These are phyloP conservation scores for Rhagoletis zephyria DNA, from an alignment of 1,140 invertebrate species.

Conservation along the genomic window DNA sequence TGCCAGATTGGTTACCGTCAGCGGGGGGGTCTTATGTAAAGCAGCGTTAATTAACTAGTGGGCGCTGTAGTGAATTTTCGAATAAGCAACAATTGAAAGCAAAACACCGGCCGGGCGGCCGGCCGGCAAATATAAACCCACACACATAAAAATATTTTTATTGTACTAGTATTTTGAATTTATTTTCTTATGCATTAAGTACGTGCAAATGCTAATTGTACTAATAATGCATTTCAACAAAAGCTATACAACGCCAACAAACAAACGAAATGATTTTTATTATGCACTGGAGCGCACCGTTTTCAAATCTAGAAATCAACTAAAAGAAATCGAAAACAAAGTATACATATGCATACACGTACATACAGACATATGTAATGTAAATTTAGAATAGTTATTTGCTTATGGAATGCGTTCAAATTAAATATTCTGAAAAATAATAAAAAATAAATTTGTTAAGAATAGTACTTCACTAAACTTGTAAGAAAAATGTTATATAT, in stretches of 20 bases:
- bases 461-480: too few species aligned
- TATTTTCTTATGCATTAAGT: too few species aligned
- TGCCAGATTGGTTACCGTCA: too few species aligned
- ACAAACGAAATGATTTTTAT: background rate
- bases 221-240: conserved; percentile 6
- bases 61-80: background rate
- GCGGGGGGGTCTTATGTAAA: background rate
- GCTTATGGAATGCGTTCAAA: too few species aligned
- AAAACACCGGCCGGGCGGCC: conserved; percentile 42
- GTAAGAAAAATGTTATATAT: too few species aligned
- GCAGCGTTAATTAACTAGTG: background rate
- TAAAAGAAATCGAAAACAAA: too few species aligned
- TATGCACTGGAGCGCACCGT: too few species aligned
- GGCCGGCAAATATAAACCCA: background rate
- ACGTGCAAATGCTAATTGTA: background rate
- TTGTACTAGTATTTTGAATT: background rate
- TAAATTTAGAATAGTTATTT: too few species aligned
- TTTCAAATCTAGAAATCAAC: too few species aligned
- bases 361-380: background rate
- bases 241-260: background rate
- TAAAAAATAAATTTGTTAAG: too few species aligned
- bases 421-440: too few species aligned
- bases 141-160: background rate
- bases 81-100: background rate
- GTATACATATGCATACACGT: background rate